Evolutionary conservation across 1,140 invertebrate species (phyloP), one percentile per base, ranked within the genome.

Genomic region (Zaprionus ornatus): DNA sequence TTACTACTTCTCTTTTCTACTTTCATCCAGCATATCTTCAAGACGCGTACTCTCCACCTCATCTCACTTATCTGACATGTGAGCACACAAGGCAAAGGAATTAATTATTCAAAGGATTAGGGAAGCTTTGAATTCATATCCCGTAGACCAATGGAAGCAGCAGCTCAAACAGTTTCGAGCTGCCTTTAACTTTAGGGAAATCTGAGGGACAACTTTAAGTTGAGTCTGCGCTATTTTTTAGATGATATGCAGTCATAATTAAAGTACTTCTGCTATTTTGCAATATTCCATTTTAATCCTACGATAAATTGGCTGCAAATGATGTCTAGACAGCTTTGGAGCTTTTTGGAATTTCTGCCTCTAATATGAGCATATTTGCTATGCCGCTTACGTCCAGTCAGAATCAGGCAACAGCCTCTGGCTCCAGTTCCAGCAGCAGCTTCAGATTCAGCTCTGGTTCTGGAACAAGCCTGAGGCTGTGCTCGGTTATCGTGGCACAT

Each of bases 21-120:
- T 13, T 50, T 9, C 7, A 19, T 50, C 3, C 45, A 23, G 12
- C 9, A 13, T 50, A 50, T 50, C 19, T 23, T 13, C 9, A 10
- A 23, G 45, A 23, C 17, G 19, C 3, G 19, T 10, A 23, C 4
- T 23, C 45, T 23, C 3, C 19, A 13, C 6, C 19, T 3, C 1
- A 10, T 23, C 45, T 21, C 12, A 3, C 45, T 21, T 50, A 50
- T 37, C 19, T 68, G 23, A 4, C 45, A 50, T 60, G 56, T 23
- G 21, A 37, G 15, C 61, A 32, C 50, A 62, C 60, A 27, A 63
- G 42, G 56, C 40, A 45, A 42, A 66, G 63, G 63, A 77, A 84
- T 87, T 87, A 87, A 87, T 87, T 88, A 87, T 87, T 84, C 77
- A 87, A 67, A 35, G 69, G 66, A 69, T 48, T 70, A 82, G 23